phyloP scores from a whole-genome alignment of 2,888 invertebrate genomes.

The Zygogramma bicolorata region DNA sequence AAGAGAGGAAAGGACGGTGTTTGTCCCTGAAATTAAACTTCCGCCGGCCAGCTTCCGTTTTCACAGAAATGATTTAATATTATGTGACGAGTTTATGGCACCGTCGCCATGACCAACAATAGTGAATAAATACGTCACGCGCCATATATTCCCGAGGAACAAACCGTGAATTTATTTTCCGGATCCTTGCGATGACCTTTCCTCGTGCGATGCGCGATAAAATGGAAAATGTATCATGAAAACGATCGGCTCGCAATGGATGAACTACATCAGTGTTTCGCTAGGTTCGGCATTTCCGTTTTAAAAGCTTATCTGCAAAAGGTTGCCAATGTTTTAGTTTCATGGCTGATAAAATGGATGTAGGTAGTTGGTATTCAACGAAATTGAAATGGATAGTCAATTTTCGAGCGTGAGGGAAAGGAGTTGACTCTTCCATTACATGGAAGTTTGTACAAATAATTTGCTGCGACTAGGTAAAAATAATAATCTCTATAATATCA shows the following conservation, averaged over 20 bases:
- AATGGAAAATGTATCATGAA: not conserved
- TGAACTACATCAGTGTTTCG: no score
- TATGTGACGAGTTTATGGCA: slow-evolving; percentile 10
- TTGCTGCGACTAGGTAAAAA: no score
- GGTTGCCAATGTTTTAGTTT: no score
- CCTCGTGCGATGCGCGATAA: slow-evolving; percentile 2
- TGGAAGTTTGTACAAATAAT: no score
- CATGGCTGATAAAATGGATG: no score
- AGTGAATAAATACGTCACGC: slow-evolving; percentile 8
- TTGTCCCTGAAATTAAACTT: slow-evolving; percentile 4
- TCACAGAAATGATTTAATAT: slow-evolving; percentile 1
- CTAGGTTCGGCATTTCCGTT: no score
- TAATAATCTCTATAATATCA: no score
- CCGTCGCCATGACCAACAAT: slow-evolving; percentile 1
- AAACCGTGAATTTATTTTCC: slow-evolving; percentile 16
- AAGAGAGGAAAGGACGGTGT: not conserved
- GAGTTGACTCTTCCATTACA: no score
- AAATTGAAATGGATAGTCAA: no score
- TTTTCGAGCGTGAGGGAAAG: no score
- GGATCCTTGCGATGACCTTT: slow-evolving; percentile 15
- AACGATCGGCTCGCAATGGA: slow-evolving; percentile 1
- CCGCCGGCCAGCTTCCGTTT: slow-evolving; percentile 1
- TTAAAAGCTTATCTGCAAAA: no score
- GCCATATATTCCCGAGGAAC: not conserved
- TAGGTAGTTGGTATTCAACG: no score